Evolutionary conservation across 2,797 vertebrate genomes (phyloP), one percentile per base, ranked within the genome.

Genomic region (Scolopax rusticola): DNA sequence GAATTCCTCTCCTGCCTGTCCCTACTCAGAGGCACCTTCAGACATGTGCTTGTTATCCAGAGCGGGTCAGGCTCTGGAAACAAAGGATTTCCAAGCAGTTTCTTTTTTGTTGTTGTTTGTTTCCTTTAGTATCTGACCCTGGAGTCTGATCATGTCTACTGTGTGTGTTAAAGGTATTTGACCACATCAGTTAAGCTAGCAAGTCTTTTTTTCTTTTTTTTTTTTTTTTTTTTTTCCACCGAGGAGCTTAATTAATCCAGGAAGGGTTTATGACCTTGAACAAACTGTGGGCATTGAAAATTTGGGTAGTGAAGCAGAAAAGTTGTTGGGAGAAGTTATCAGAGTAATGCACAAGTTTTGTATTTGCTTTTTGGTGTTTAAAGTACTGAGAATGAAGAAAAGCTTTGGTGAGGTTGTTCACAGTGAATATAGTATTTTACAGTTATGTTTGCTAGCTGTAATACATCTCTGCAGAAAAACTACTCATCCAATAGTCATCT

Each of bases 201-300:
- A 64, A 90, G 84, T 59, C 1, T 33, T 38, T n/a, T n/a, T 56
- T 27, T 60, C 51, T 15, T 7, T 54, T 14, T 21, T 33, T 54
- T 13, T 21, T 33, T 54, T 13, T 21, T 33, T 43, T 57, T 74
- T 87, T 53, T 23, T 27, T 3, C 2, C 25, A 93, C 83, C n/a
- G 79, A 90, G 83, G 85, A 93, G 74, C 78, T 95, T 96, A 97
- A 97, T 97, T 96, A 97, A 97, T 97, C 96, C 94, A 97, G 95
- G 95, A 97, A 95, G 80, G 83, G 93, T 96, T 97, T 97, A 93
- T 96, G 96, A 96, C 94, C 90, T 95, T 94, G 94, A 95, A 87
- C 94, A 96, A 96, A 95, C 95, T 68, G 77, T 93, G 89, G 73
- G 77, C 91, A 94, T 83, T 93, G 90, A 93, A 93, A 96, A 97